These are phyloP conservation scores for Mesocricetus auratus DNA, from an alignment of 2,113 vertebrate genomes.

Conservation along the genomic window DNA sequence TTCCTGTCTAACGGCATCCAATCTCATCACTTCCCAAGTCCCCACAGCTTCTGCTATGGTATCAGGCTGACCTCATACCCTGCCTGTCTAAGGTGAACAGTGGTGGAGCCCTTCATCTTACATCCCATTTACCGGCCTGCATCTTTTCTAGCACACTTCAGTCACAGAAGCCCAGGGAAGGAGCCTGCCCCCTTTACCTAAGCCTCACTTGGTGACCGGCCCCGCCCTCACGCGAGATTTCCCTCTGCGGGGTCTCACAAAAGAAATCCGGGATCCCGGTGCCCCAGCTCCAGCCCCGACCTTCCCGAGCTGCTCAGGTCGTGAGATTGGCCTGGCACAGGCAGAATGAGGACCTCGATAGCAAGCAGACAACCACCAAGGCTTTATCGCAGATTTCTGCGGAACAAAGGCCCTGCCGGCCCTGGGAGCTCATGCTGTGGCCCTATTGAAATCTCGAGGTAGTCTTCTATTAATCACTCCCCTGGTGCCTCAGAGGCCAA, in stretches of 20 bases:
- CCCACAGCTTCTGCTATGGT: background rate
- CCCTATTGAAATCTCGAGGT: constrained; percentile 11
- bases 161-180: background rate
- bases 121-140: background rate
- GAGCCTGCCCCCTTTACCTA: background rate
- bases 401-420: constrained; percentile 4
- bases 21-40: background rate
- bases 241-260: background rate
- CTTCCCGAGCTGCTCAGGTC: constrained; percentile 39
- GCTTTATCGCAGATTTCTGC: background rate
- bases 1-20: background rate
- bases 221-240: background rate
- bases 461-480: constrained; percentile 57
- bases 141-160: accelerated
- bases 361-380: background rate
- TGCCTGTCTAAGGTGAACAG: background rate
- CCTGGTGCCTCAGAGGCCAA: constrained; percentile 24
- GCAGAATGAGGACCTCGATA: background rate
- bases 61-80: background rate
- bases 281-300: background rate
- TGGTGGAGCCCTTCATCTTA: background rate
- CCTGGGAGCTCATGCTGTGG: background rate
- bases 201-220: background rate
- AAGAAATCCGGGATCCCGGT: background rate
- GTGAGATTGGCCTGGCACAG: constrained; percentile 57